Conservation (phyloP, 2,797 vertebrate genomes). For the Crenichthys baileyi region DNA sequence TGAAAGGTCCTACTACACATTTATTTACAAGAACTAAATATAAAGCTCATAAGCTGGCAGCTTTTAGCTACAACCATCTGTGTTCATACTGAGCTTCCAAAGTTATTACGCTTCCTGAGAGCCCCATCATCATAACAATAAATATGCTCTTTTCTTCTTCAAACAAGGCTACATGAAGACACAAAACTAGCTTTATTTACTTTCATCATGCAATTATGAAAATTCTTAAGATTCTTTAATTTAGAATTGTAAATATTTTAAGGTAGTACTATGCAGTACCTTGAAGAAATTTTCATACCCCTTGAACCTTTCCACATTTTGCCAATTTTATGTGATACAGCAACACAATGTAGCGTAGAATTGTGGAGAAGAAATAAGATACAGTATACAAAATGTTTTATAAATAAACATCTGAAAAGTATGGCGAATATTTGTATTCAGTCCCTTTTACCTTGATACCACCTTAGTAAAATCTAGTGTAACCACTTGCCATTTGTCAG, state of each 20-base stretch:
- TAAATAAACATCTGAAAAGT: too few species aligned
- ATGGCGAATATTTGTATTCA: too few species aligned
- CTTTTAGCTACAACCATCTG: constrained; percentile 37
- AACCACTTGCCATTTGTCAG: too few species aligned
- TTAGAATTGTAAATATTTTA: not conserved
- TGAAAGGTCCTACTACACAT: constrained; percentile 65
- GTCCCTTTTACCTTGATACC: too few species aligned
- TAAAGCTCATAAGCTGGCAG: constrained; percentile 63
- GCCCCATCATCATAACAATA: not conserved
- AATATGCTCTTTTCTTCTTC: not conserved
- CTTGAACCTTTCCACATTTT: too few species aligned
- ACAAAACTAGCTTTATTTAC: not conserved
- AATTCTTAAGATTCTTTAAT: not conserved
- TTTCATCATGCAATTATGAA: not conserved
- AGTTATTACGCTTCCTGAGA: constrained; percentile 43
- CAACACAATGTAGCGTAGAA: too few species aligned
- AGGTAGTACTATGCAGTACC: not conserved
- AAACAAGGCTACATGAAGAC: not conserved
- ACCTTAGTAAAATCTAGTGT: too few species aligned
- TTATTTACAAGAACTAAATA: constrained; percentile 73
- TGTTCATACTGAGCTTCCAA: constrained; percentile 58
- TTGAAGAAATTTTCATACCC: too few species aligned
- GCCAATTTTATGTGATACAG: too few species aligned
- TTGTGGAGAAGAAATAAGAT: too few species aligned
- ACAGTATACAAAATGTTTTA: too few species aligned